phyloP scores from a whole-genome alignment of 1,140 invertebrate species.

The Neocloeon triangulifer region DNA sequence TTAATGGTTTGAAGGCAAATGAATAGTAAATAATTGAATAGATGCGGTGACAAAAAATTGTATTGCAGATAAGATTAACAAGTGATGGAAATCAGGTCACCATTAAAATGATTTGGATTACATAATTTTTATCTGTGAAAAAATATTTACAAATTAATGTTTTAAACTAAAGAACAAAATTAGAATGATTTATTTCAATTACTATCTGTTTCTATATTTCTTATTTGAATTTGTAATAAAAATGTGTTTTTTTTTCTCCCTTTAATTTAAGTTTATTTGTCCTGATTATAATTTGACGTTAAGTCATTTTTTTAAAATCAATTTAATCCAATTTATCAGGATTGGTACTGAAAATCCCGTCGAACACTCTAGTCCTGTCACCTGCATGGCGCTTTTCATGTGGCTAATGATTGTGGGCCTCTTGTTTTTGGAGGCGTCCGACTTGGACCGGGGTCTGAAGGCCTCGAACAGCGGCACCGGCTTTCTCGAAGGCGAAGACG shows the following conservation, averaged over 20 bases:
- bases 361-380: conserved; percentile 15
- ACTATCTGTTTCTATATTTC: neutral
- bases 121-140: neutral
- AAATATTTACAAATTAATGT: conserved; percentile 2
- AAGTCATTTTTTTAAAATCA: too few species aligned
- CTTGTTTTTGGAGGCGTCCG: conserved; percentile 36
- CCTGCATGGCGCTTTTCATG: conserved; percentile 54
- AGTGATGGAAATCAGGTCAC: too few species aligned
- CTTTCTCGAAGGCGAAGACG: conserved; percentile 37
- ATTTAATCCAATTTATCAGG: too few species aligned
- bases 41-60: too few species aligned
- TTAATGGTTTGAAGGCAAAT: too few species aligned
- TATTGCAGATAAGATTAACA: too few species aligned
- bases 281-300: too few species aligned
- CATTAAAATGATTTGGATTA: neutral
- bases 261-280: too few species aligned
- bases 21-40: too few species aligned
- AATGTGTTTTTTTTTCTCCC: too few species aligned
- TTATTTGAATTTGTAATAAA: too few species aligned
- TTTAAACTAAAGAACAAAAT: conserved; percentile 4
- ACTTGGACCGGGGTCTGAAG: conserved; percentile 60
- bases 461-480: conserved; percentile 53
- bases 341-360: too few species aligned
- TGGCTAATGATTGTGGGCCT: conserved; percentile 51
- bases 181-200: neutral